Evolutionary conservation across 2,888 invertebrate species (phyloP).

Genomic region (Euproctis similis): DNA sequence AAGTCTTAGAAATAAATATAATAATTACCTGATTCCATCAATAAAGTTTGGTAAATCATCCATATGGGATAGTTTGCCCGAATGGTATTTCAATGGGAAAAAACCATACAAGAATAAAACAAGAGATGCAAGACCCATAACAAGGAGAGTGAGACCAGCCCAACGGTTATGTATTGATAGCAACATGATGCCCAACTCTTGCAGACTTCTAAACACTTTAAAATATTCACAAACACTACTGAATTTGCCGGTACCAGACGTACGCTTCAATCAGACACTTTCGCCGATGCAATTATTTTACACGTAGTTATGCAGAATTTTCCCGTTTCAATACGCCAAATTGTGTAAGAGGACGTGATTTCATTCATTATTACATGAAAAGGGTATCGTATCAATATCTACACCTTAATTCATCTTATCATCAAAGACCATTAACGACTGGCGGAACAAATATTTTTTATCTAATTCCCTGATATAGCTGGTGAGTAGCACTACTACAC

Average conservation of each 20-base stretch:
- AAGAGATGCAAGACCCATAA: slow-evolving; percentile 49
- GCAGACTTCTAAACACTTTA: slow-evolving; percentile 10
- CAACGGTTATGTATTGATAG: slow-evolving; percentile 60
- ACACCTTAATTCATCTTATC: no score
- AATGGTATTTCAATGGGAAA: slow-evolving; percentile 75
- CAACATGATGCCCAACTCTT: slow-evolving; percentile 38
- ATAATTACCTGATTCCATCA: slow-evolving; percentile 64
- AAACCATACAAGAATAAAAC: slow-evolving; percentile 77
- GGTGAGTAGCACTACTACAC: no score
- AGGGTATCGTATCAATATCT: no score
- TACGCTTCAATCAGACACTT: slow-evolving; percentile 21
- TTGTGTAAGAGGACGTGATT: no score
- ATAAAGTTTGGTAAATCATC: slow-evolving; percentile 73
- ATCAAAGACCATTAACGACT: no score
- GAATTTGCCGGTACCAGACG: slow-evolving; percentile 8
- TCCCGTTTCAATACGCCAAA: no score
- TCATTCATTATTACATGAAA: no score
- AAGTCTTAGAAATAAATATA: no score
- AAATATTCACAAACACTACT: slow-evolving; percentile 13
- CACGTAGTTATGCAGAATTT: not conserved
- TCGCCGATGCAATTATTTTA: slow-evolving; percentile 17
- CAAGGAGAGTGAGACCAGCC: slow-evolving; percentile 57
- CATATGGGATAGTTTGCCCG: slow-evolving; percentile 61
- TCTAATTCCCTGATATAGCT: no score
- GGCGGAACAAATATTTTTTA: no score